Conservation (phyloP, 2,113 vertebrate species). For the Clarias gariepinus region DNA sequence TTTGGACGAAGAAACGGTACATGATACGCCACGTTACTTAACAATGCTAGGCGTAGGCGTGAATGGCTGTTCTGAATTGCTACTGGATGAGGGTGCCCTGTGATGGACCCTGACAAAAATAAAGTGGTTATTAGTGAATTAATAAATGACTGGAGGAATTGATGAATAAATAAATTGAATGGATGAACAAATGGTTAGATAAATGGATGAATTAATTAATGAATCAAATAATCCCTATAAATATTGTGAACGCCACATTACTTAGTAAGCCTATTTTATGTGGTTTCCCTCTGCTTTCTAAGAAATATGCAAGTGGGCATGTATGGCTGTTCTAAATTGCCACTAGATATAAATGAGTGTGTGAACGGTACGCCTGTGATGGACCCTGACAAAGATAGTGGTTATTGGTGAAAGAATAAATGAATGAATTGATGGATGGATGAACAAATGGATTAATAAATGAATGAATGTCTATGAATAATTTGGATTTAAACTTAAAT, state of each 20-base stretch:
- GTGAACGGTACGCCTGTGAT: background rate
- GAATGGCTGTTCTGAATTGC: background rate
- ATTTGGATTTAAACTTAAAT: background rate
- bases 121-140: no score
- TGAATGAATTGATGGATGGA: background rate
- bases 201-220: background rate
- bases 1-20: no score
- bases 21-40: no score
- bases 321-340: background rate
- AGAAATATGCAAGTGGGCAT: background rate
- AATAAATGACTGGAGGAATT: no score
- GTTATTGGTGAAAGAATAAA: background rate
- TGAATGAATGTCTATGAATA: background rate
- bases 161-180: background rate
- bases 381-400: background rate
- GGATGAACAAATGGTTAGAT: background rate
- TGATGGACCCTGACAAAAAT: background rate
- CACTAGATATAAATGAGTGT: background rate
- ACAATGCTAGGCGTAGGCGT: no score
- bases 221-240: background rate
- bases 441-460: background rate
- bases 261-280: no score
- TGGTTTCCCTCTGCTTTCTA: background rate
- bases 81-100: background rate
- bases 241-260: background rate